Conservation (phyloP, 2,113 vertebrate genomes). For the Irena cyanogastra region DNA sequence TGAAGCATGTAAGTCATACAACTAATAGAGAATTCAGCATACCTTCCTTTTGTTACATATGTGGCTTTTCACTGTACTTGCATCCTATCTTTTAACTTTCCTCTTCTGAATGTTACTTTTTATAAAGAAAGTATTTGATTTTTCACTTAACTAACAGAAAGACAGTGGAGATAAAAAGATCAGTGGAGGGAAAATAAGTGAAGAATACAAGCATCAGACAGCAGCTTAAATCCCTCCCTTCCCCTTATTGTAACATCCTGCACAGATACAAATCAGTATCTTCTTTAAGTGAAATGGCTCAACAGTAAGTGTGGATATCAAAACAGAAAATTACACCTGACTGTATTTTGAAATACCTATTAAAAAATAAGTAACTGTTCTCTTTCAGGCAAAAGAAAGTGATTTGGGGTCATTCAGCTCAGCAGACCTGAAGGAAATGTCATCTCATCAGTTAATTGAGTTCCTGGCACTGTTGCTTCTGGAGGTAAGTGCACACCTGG, state of each 20-base stretch:
- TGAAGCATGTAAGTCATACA: background rate
- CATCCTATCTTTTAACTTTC: background rate
- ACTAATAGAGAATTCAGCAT: background rate
- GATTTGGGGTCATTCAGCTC: conserved; percentile 80
- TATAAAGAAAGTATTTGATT: background rate
- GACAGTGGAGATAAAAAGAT: background rate
- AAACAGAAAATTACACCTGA: background rate
- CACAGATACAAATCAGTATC: background rate
- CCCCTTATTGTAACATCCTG: background rate
- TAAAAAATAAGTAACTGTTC: background rate
- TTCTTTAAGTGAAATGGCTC: background rate
- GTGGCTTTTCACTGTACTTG: background rate
- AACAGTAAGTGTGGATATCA: background rate
- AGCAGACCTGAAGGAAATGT: conserved; percentile 82
- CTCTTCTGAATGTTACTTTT: background rate
- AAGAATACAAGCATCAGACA: background rate
- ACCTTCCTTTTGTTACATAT: background rate
- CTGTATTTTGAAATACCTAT: background rate
- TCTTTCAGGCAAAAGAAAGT: conserved; percentile 80
- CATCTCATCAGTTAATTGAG: conserved; percentile 89
- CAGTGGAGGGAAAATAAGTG: background rate
- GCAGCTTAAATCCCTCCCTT: background rate
- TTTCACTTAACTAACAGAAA: background rate
- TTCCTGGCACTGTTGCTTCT: conserved; percentile 86
- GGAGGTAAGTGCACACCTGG: conserved; percentile 70